These are phyloP conservation scores for Sebastolobus alascanus DNA, from an alignment of 2,797 vertebrate species.

Conservation along the genomic window DNA sequence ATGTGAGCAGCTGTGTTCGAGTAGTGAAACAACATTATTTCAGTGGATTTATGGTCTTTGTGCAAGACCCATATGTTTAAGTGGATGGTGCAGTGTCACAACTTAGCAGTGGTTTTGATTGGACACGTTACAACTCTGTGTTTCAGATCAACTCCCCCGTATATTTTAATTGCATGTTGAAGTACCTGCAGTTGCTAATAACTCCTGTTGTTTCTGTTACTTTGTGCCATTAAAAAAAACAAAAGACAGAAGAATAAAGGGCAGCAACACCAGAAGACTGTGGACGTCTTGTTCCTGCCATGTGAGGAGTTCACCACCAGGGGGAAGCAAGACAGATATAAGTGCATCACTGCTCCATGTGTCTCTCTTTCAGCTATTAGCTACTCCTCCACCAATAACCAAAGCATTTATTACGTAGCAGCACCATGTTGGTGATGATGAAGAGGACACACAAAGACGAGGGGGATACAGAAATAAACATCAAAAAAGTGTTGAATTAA, in stretches of 20 bases:
- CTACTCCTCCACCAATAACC: background rate
- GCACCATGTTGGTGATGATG: background rate
- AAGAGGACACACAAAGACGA: background rate
- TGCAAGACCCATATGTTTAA: background rate
- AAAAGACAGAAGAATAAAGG: background rate
- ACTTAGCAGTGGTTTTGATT: background rate
- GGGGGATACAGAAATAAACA: background rate
- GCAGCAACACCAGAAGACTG: too few relatives aligned
- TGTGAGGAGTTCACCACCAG: conserved; percentile 27
- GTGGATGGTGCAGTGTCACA: background rate
- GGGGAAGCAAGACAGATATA: conserved; percentile 12
- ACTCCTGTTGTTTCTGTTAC: background rate
- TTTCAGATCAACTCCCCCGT: background rate
- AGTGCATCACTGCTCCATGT: background rate
- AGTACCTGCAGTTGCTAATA: background rate
- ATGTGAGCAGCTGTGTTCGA: background rate
- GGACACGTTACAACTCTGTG: background rate
- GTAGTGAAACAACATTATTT: background rate
- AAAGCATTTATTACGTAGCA: background rate
- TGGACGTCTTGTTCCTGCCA: background rate
- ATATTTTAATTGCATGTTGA: background rate
- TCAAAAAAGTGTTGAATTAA: too few relatives aligned
- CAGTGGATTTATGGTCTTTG: too few relatives aligned
- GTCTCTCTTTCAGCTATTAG: background rate
- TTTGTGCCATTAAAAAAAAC: background rate